Evolutionary conservation across 2,797 vertebrate genomes (phyloP), one percentile per base, ranked within the genome.

Genomic region (Babyrousa celebensis): DNA sequence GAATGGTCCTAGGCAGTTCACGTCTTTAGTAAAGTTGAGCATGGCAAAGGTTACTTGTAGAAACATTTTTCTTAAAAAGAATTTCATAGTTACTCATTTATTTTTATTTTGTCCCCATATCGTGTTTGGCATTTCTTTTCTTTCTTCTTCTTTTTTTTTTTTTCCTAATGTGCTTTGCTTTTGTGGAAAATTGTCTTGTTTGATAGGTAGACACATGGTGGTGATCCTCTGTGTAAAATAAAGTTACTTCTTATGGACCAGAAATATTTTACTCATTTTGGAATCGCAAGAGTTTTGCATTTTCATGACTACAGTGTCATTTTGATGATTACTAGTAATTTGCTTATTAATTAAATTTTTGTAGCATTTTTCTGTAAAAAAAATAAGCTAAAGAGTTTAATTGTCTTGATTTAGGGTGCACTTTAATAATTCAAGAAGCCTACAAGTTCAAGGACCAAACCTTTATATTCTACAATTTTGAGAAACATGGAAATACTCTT

Each of bases 141-240:
- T 52, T 63, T 21, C 60, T 90, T 62, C 29, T 82, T 36, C 67
- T 14, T 67, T 70, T 36, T 25, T 12, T 58, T 86, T 85, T 96
- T 68, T 92, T 58, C 78, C 90, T 86, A 16, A 88, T 95, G 72
- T 96, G 77, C 89, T 97, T 95, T 95, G 87, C 93, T 97, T 97
- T 94, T 95, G 87, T 97, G 96, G 89, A 93, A 96, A 91, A 93
- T 95, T 96, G 86, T 96, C 80, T 94, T 94, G 77, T 84, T 86
- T 85, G 80, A 87, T 94, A 96, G 82, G 40, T 89, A 87, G 93
- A 97, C 95, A 92, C 82, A 79, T 96, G 96, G 94, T 97, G 95
- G 95, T 96, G 94, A 96, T 94, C 58, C 36, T 98, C 87, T 96
- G n/a, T 91, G 54, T 97, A 95, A 96, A 97, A 95, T 89, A 85